A percentile compares a stretch with the other conserved stretches of the same genome.
Conservation (phyloP, 1,140 invertebrate species). For the Drosophila lacteicornis region DNA sequence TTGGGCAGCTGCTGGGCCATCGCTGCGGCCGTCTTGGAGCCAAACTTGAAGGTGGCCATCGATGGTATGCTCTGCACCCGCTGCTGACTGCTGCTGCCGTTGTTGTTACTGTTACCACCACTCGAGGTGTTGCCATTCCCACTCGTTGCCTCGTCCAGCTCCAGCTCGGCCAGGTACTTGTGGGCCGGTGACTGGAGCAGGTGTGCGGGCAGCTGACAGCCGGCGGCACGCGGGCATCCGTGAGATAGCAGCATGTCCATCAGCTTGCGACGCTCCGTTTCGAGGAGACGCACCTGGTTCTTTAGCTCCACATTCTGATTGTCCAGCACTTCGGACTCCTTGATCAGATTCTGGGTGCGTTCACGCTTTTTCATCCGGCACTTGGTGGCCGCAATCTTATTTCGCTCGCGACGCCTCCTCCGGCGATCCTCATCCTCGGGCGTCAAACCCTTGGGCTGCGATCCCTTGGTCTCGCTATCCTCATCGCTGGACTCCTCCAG, state of each 20-base stretch:
- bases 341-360: conserved; percentile 93
- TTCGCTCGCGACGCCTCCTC: conserved; percentile 92
- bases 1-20: conserved; percentile 71
- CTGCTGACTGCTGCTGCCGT: conserved; percentile 39
- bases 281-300: conserved; percentile 90
- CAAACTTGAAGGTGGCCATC: conserved; percentile 82
- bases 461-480: conserved; percentile 73
- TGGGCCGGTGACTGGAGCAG: conserved; percentile 74
- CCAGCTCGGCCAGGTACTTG: conserved; percentile 75
- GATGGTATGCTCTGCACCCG: conserved; percentile 77
- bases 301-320: conserved; percentile 95
- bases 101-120: conserved; percentile 21
- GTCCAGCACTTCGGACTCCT: conserved; percentile 94
- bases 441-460: conserved; percentile 87
- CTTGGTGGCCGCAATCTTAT: conserved; percentile 98
- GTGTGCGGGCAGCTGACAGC: conserved; percentile 70
- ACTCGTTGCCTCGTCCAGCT: conserved; percentile 44
- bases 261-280: conserved; percentile 87
- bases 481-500: conserved; percentile 79
- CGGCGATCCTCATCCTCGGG: conserved; percentile 96
- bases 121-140: too few species aligned
- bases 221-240: conserved; percentile 86
- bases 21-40: conserved; percentile 64
- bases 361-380: conserved; percentile 97
- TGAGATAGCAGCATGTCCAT: conserved; percentile 88